These are phyloP conservation scores for Nomada hirtipes DNA, from an alignment of 2,888 invertebrate species.

Conservation along the genomic window DNA sequence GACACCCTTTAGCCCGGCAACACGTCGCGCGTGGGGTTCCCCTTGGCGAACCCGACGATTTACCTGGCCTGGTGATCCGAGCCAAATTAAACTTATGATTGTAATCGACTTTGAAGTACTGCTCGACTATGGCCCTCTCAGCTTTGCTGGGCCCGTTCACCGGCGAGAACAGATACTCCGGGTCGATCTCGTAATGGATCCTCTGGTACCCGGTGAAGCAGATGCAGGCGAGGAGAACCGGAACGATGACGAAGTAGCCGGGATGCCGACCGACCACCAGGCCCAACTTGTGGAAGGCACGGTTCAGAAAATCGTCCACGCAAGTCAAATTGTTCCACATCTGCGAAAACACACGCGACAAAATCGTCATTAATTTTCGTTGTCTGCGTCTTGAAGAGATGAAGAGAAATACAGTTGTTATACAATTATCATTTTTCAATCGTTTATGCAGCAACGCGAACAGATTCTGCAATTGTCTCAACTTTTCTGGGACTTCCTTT, in stretches of 20 bases:
- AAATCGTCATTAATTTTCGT: background rate
- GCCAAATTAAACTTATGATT: slow-evolving; percentile 94
- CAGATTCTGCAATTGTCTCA: too few species aligned
- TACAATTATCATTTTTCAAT: too few species aligned
- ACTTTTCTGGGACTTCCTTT: too few species aligned
- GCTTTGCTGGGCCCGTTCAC: slow-evolving; percentile 93
- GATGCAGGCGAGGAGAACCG: slow-evolving; percentile 91
- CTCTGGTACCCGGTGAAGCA: slow-evolving; percentile 95
- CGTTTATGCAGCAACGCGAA: too few species aligned
- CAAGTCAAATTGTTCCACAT: slow-evolving; percentile 90
- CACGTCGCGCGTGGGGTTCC: background rate
- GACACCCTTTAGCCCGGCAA: too few species aligned
- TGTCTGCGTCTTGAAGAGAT: too few species aligned
- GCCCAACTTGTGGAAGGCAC: slow-evolving; percentile 93
- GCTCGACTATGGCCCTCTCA: slow-evolving; percentile 93
- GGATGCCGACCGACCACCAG: slow-evolving; percentile 92
- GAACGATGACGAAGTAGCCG: slow-evolving; percentile 95
- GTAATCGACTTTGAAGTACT: slow-evolving; percentile 95
- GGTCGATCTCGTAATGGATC: slow-evolving; percentile 95
- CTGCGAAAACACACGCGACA: slow-evolving; percentile 84
- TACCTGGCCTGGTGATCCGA: slow-evolving; percentile 94
- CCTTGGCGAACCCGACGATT: slow-evolving; percentile 38
- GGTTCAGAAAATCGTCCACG: slow-evolving; percentile 92
- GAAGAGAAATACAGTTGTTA: too few species aligned
- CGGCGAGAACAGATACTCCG: slow-evolving; percentile 96